These are phyloP conservation scores for Tribolium castaneum DNA, from an alignment of 1,140 invertebrate species.

Conservation along the genomic window DNA sequence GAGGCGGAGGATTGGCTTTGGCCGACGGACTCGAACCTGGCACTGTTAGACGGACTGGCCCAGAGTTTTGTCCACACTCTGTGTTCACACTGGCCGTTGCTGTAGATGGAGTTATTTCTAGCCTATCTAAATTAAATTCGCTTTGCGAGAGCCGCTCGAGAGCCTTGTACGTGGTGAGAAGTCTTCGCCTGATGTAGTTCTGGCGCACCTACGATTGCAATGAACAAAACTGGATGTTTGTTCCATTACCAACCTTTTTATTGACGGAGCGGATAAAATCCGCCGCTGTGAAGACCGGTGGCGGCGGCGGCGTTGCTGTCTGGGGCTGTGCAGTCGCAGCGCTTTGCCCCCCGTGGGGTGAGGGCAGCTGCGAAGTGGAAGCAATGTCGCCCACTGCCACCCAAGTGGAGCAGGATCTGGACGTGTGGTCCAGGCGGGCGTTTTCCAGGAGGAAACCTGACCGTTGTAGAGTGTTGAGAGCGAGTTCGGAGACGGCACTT, in stretches of 20 bases:
- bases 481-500: slow-evolving; percentile 75
- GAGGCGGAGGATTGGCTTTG: slow-evolving; percentile 53
- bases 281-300: slow-evolving; percentile 73
- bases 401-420: slow-evolving; percentile 87
- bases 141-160: slow-evolving; percentile 84
- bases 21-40: slow-evolving; percentile 65
- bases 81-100: slow-evolving; percentile 64
- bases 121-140: slow-evolving; percentile 81
- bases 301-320: slow-evolving; percentile 67
- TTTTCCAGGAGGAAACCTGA: slow-evolving; percentile 70
- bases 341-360: slow-evolving; percentile 74
- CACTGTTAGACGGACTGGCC: slow-evolving; percentile 67
- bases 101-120: slow-evolving; percentile 72
- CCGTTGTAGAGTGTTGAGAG: slow-evolving; percentile 73
- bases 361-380: slow-evolving; percentile 78
- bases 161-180: slow-evolving; percentile 84
- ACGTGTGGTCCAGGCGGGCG: slow-evolving; percentile 74
- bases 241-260: slow-evolving; percentile 75
- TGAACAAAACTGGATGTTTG: background rate
- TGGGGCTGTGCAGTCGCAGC: slow-evolving; percentile 65
- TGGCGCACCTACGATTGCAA: slow-evolving; percentile 71
- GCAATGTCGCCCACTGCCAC: slow-evolving; percentile 82
- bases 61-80: slow-evolving; percentile 55
- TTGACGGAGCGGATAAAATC: slow-evolving; percentile 84
- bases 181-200: slow-evolving; percentile 77